phyloP scores from a whole-genome alignment of 2,888 invertebrate genomes.

The Peribatodes rhomboidaria region DNA sequence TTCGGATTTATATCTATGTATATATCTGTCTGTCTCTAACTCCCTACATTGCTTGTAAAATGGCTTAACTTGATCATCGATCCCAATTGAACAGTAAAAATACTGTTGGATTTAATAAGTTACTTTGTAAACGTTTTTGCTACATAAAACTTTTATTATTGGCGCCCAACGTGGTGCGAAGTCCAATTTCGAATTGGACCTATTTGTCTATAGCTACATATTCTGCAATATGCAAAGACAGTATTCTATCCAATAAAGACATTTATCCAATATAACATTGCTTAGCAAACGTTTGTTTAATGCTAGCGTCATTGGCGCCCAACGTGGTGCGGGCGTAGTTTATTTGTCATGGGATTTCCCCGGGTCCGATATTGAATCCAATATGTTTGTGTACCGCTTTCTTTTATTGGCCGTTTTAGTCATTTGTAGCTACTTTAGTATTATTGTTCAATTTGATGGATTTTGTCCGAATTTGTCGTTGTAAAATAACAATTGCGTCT shows the following conservation, averaged over 20 bases:
- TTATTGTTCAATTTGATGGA: background rate
- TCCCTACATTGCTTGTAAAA: too few species aligned
- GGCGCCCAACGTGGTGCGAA: background rate
- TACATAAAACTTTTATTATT: background rate
- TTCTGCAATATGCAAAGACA: too few species aligned
- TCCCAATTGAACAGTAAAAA: background rate
- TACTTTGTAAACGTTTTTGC: background rate
- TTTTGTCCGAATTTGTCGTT: background rate
- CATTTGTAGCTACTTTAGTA: background rate
- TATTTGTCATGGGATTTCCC: constrained; percentile 31
- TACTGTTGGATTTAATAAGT: background rate
- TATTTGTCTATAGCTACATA: too few species aligned
- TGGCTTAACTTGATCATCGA: background rate
- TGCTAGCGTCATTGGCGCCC: constrained; percentile 53
- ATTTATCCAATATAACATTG: background rate
- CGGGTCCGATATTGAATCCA: constrained; percentile 25
- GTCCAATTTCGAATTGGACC: too few species aligned
- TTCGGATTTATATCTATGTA: too few species aligned
- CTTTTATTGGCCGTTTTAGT: constrained; percentile 22
- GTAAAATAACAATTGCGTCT: background rate
- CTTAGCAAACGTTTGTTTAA: background rate
- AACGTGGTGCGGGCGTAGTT: constrained; percentile 45
- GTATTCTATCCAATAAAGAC: background rate
- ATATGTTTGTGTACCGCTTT: constrained; percentile 28
- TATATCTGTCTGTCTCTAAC: too few species aligned